Conservation (phyloP, 92 coral and sea anemone genomes). For the Epizoanthus fatuus region DNA sequence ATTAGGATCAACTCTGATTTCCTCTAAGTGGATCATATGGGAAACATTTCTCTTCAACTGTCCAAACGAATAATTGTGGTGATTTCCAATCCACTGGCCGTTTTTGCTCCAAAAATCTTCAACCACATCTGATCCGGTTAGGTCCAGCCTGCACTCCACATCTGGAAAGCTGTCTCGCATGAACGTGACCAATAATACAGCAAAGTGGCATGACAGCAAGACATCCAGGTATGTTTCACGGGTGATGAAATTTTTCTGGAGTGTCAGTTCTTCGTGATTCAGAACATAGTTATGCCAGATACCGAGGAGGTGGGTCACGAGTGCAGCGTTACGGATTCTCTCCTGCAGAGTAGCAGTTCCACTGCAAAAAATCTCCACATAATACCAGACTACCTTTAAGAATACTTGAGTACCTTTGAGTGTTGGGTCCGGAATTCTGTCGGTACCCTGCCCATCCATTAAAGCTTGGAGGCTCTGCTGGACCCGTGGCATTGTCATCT, state of each 20-base stretch:
- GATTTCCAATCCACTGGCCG: conserved; percentile 41
- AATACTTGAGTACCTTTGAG: conserved; percentile 41
- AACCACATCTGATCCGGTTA: conserved; percentile 55
- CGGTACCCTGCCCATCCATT: conserved; percentile 10
- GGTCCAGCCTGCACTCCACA: conserved; percentile 46
- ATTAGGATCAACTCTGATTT: conserved; percentile 6
- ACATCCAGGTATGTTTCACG: conserved; percentile 39
- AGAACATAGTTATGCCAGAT: conserved; percentile 58
- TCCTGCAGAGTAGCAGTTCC: conserved; percentile 16
- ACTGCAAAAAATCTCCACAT: conserved; percentile 49
- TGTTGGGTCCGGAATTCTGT: conserved; percentile 16
- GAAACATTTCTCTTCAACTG: conserved; percentile 10
- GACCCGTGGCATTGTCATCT: conserved; percentile 25
- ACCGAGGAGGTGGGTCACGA: conserved; percentile 55
- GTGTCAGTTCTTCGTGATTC: not conserved
- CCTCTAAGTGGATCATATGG: conserved; percentile 66
- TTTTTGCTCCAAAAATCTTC: conserved; percentile 46
- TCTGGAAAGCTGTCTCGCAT: conserved; percentile 63
- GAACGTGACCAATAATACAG: conserved; percentile 61
- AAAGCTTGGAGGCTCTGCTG: not conserved
- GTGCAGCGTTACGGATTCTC: conserved; percentile 51
- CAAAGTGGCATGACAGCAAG: conserved; percentile 58
- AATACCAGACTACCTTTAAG: conserved; percentile 3
- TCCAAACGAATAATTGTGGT: conserved; percentile 61
- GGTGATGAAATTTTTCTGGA: conserved; percentile 41